phyloP scores from a whole-genome alignment of 1,140 invertebrate genomes.

The Artemia franciscana region DNA sequence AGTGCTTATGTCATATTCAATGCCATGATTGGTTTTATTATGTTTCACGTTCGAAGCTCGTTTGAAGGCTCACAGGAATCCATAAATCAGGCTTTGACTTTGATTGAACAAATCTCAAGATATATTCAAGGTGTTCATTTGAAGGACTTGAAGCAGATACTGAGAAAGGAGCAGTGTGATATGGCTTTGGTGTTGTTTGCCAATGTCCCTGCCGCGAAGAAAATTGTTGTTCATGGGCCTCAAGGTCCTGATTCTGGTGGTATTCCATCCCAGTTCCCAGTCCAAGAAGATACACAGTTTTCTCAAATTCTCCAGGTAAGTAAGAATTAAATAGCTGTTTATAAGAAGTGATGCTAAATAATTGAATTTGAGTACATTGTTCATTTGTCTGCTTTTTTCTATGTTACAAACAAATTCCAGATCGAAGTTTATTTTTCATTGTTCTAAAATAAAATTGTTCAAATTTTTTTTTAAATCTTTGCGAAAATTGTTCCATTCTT shows the following conservation, averaged over 20 bases:
- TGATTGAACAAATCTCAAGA: slow-evolving; percentile 73
- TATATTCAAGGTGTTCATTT: slow-evolving; percentile 93
- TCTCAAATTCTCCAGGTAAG: slow-evolving; percentile 48
- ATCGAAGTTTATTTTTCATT: no score
- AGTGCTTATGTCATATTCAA: slow-evolving; percentile 97
- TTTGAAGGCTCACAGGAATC: slow-evolving; percentile 79
- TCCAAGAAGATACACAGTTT: slow-evolving; percentile 97
- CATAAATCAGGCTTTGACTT: slow-evolving; percentile 74
- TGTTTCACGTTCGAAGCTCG: slow-evolving; percentile 92
- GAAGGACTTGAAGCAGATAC: slow-evolving; percentile 94
- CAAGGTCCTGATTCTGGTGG: slow-evolving; percentile 63
- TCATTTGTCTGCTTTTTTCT: no score
- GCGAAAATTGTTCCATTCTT: no score
- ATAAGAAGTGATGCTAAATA: no score
- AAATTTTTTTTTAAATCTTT: no score
- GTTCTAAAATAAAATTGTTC: no score
- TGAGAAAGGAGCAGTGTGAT: slow-evolving; percentile 97
- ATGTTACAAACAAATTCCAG: no score
- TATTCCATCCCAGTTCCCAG: slow-evolving; percentile 92
- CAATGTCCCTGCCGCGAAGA: slow-evolving; percentile 95
- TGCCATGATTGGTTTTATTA: slow-evolving; percentile 96
- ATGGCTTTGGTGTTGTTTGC: slow-evolving; percentile 88
- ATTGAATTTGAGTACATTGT: no score
- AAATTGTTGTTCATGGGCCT: slow-evolving; percentile 92
- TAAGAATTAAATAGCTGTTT: no score